A percentile compares a stretch with the other conserved stretches of the same genome.
These are phyloP conservation scores for Himalopsyche phryganea DNA, from an alignment of 1,140 invertebrate genomes.

Conservation along the genomic window DNA sequence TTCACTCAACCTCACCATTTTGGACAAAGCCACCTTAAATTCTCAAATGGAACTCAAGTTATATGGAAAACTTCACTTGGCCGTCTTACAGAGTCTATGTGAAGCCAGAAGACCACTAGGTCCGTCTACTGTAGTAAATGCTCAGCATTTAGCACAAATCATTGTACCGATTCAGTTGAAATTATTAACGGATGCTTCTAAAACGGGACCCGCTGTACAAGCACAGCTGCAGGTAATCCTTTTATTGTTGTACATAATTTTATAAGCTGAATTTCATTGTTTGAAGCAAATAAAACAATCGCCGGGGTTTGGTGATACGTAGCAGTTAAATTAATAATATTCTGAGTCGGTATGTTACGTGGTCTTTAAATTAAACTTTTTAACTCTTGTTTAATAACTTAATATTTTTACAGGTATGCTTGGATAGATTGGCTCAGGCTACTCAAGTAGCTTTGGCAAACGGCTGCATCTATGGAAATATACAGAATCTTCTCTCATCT, in stretches of 20 bases:
- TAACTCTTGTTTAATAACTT: too few relatives aligned
- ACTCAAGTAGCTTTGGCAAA: slow-evolving; percentile 69
- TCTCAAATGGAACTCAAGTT: slow-evolving; percentile 42
- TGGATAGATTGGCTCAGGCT: slow-evolving; percentile 74
- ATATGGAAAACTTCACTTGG: slow-evolving; percentile 64
- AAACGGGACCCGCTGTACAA: slow-evolving; percentile 28
- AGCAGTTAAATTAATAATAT: too few relatives aligned
- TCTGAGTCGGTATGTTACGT: too few relatives aligned
- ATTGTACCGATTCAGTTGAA: slow-evolving; percentile 46
- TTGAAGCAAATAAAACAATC: too few relatives aligned
- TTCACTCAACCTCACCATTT: slow-evolving; percentile 37
- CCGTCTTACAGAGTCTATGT: slow-evolving; percentile 58
- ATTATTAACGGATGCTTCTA: slow-evolving; percentile 34
- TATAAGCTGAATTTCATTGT: slow-evolving; percentile 1
- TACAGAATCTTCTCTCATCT: slow-evolving; percentile 55
- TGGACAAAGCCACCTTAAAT: slow-evolving; percentile 27
- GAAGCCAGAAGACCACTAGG: slow-evolving; percentile 50
- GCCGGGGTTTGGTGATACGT: too few relatives aligned
- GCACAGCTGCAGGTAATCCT: slow-evolving; percentile 40
- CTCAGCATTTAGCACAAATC: slow-evolving; percentile 55
- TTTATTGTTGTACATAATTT: not conserved
- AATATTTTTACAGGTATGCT: slow-evolving; percentile 48
- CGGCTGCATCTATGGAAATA: slow-evolving; percentile 74
- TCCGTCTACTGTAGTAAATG: slow-evolving; percentile 56
- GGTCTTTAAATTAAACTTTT: too few relatives aligned